Base-by-base conservation (phyloP, 1,140 invertebrate genomes). In the Teleopsis dalmanni region DNA sequence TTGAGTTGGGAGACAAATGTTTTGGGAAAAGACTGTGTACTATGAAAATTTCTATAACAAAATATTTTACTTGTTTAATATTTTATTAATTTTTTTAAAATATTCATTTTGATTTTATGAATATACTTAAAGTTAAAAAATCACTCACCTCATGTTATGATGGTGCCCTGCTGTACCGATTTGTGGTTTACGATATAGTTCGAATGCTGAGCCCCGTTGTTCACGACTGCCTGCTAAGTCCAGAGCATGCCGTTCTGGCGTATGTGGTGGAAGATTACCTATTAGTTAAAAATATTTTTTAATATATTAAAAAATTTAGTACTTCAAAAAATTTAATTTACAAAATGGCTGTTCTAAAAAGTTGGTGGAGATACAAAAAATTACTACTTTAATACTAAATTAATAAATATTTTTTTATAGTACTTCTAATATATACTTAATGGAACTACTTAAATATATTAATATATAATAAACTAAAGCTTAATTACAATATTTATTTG, bases 121-220 rank as follows among this genome's bases (percentile, higher is more conserved):
- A 13, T 4, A 13, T 34, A 11, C 5, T 34, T 14, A 5, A 4
- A 8, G 33, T 34, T 34, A 29, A 8, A 29, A 6, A 40, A 31
- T 13, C 13, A 53, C 59, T 76, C 76, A 87, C 83, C 84, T 86
- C 60, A 85, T 74, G 60, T 86, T 87, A 74, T 85, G 81, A 72
- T 83, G 78, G 64, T 70, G 66, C 59, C 64, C 66, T 19, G 57
- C 52, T 35, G 78, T 48, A 76, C 68, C 68, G 44, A 70, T 67
- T 59, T 80, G 78, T 14, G 90, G 90, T 72, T 95, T 95, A 57
- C 88, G 83, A 68, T 96, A 96, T 26, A 95, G 74, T 65, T 96
- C 92, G 70, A 96, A 96, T 9, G 93, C 93, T 57, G 90, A 93
- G n/a, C 89, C 90, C 37, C 90, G 76, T 64, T 93, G 88, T 67